Evolutionary conservation across 2,888 invertebrate genomes (phyloP).

Genomic region (Eristalis intricaria): DNA sequence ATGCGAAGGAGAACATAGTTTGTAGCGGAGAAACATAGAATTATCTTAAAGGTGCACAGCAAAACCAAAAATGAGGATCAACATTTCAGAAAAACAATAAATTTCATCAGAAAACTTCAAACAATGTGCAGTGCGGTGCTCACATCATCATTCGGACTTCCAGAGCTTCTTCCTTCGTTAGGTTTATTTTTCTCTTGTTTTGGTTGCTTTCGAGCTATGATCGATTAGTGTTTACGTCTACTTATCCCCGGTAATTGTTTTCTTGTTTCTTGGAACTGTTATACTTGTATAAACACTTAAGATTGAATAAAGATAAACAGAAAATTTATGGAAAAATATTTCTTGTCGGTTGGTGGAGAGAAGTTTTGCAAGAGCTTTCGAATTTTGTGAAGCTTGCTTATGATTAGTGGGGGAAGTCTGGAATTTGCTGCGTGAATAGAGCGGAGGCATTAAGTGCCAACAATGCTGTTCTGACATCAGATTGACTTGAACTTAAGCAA

Average conservation of each 20-base stretch:
- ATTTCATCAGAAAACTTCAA: constrained; percentile 2
- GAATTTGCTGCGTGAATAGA: neutral
- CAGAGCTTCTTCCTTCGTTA: constrained; percentile 44
- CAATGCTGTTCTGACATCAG: too few relatives aligned
- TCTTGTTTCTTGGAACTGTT: constrained; percentile 68
- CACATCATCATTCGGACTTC: constrained; percentile 50
- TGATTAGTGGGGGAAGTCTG: neutral
- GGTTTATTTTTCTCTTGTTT: constrained; percentile 49
- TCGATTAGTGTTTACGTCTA: neutral
- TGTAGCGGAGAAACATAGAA: constrained; percentile 59
- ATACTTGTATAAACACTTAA: constrained; percentile 49
- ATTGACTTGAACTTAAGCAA: too few relatives aligned
- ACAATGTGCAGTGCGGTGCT: constrained; percentile 60
- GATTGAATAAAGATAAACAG: constrained; percentile 52
- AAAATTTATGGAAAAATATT: constrained; percentile 45
- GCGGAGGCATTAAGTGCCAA: too few relatives aligned
- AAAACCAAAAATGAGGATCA: constrained; percentile 26
- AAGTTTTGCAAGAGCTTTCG: neutral
- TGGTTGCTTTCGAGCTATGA: constrained; percentile 31
- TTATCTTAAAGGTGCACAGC: constrained; percentile 33
- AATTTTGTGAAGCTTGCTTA: neutral
- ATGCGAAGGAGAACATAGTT: constrained; percentile 47
- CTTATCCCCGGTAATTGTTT: constrained; percentile 53
- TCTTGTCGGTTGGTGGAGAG: too few relatives aligned
- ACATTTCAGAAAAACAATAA: constrained; percentile 34